These are phyloP conservation scores for Amblyjoppa fuscipennis DNA, from an alignment of 2,888 invertebrate genomes.

Conservation along the genomic window DNA sequence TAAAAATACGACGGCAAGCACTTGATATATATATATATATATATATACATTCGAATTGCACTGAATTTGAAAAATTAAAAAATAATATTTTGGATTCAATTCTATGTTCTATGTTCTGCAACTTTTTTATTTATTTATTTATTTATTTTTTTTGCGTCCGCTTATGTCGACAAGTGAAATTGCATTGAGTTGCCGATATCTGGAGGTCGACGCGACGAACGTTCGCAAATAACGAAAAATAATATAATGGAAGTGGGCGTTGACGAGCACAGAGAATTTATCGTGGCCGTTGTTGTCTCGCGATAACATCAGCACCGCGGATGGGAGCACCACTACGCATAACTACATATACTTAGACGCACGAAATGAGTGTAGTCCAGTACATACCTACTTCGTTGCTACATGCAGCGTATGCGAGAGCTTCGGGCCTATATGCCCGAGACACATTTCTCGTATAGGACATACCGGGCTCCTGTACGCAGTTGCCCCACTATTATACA, in stretches of 20 bases:
- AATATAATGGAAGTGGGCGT: background rate
- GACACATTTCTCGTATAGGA: constrained; percentile 55
- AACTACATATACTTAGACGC: constrained; percentile 19
- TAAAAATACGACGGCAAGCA: background rate
- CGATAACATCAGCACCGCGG: constrained; percentile 12
- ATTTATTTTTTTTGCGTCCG: background rate
- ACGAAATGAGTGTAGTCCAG: constrained; percentile 25
- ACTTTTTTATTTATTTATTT: background rate
- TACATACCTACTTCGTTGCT: constrained; percentile 1
- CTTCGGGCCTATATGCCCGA: constrained; percentile 35
- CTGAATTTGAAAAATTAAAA: background rate
- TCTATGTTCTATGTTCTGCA: background rate
- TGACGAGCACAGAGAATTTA: constrained; percentile 4
- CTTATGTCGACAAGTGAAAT: constrained; percentile 27
- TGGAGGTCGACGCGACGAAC: background rate
- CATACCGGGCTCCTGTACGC: constrained; percentile 29
- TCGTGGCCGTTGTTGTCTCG: constrained; percentile 13
- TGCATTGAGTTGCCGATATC: background rate
- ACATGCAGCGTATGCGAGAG: background rate
- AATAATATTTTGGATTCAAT: constrained; percentile 1
- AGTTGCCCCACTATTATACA: constrained; percentile 77
- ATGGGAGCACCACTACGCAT: background rate
- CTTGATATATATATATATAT: background rate
- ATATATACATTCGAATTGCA: background rate
- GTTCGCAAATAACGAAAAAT: background rate